These are phyloP conservation scores for Artemia sinica DNA, from an alignment of 2,888 invertebrate genomes.

Conservation along the genomic window DNA sequence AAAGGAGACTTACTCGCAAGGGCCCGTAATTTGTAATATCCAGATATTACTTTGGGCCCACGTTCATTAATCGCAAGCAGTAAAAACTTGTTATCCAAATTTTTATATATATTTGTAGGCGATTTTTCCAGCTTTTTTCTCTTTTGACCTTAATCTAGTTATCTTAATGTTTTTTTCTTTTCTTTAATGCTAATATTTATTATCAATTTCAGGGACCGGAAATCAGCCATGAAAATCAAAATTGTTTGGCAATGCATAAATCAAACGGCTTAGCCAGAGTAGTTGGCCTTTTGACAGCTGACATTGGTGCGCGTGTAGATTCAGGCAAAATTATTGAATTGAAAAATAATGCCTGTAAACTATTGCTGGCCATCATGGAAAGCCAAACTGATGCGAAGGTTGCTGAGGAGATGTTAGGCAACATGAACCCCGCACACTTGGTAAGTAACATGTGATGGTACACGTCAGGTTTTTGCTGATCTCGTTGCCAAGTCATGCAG, in stretches of 20 bases:
- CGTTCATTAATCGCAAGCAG: too few species aligned
- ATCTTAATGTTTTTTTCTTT: too few species aligned
- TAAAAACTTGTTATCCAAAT: too few species aligned
- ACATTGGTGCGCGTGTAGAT: constrained; percentile 82
- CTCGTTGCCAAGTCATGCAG: too few species aligned
- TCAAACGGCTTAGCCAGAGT: constrained; percentile 97
- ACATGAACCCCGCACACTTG: constrained; percentile 90
- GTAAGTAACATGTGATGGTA: constrained; percentile 33
- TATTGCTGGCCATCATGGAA: constrained; percentile 94
- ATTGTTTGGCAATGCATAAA: constrained; percentile 96
- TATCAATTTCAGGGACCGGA: constrained; percentile 54
- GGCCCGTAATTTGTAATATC: too few species aligned
- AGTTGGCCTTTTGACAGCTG: constrained; percentile 88
- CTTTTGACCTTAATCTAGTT: too few species aligned
- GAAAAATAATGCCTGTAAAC: constrained; percentile 95
- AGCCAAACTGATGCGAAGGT: constrained; percentile 92
- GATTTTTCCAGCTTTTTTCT: too few species aligned
- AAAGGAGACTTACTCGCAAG: too few species aligned
- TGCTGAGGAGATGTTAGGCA: constrained; percentile 87
- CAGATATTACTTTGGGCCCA: too few species aligned
- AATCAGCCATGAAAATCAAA: constrained; percentile 96
- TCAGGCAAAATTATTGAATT: constrained; percentile 80
- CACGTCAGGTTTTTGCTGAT: too few species aligned
- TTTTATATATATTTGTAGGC: too few species aligned
- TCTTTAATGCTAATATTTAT: background rate